Percentiles rank a stretch among this genome's conserved stretches.
These are phyloP conservation scores for Eristalis pertinax DNA, from an alignment of 2,888 invertebrate species.

Conservation along the genomic window DNA sequence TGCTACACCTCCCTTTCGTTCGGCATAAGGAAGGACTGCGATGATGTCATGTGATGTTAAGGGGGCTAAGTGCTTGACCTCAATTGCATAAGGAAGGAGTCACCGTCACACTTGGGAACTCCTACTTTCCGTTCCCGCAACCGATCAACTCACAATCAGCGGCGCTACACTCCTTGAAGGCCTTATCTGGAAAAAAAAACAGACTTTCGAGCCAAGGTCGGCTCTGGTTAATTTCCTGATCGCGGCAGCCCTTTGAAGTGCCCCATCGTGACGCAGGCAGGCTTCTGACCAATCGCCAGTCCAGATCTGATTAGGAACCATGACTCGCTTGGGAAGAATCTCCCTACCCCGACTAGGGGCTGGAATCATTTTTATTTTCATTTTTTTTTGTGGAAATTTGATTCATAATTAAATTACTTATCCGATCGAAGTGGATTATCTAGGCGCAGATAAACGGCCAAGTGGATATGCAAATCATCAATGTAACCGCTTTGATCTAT, in stretches of 20 bases:
- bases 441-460: neutral
- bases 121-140: no score
- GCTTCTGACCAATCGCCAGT: neutral
- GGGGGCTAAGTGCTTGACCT: no score
- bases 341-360: neutral
- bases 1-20: no score
- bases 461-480: conserved; percentile 16
- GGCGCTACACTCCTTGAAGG: neutral
- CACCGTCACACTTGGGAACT: no score
- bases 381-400: conserved; percentile 6
- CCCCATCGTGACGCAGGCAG: conserved; percentile 4
- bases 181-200: neutral
- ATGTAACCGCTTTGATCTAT: conserved; percentile 9
- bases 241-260: conserved; percentile 7
- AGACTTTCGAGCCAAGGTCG: neutral
- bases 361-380: neutral
- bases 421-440: conserved; percentile 30
- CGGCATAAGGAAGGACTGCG: no score
- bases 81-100: no score
- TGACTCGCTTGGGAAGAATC: neutral
- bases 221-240: neutral
- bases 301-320: conserved; percentile 1
- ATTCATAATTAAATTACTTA: conserved; percentile 37
- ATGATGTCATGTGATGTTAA: no score
- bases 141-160: no score